Percentiles rank a stretch among this genome's conserved stretches.
Evolutionary conservation across 92 coral and sea anemone species (phyloP).

Genomic region (Bergia puertoricense): DNA sequence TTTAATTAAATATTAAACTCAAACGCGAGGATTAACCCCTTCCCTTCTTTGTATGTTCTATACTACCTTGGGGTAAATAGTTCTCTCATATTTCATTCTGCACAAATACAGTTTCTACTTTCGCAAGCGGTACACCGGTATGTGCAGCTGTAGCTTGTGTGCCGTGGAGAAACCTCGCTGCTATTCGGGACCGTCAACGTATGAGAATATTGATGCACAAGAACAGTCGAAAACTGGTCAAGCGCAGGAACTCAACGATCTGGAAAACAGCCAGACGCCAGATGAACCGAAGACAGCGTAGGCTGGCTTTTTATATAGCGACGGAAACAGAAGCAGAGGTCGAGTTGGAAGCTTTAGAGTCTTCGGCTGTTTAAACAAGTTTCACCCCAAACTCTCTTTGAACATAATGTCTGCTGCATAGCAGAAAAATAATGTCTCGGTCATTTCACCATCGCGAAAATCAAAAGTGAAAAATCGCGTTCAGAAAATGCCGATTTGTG

Average conservation of each 20-base stretch:
- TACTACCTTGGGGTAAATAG: too few species aligned
- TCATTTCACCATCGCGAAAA: too few species aligned
- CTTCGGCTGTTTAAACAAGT: too few species aligned
- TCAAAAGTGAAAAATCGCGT: too few species aligned
- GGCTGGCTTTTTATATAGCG: background rate
- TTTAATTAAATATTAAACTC: too few species aligned
- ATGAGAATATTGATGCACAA: constrained; percentile 36
- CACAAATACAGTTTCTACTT: constrained; percentile 70
- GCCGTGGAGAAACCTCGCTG: constrained; percentile 77
- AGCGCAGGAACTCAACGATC: constrained; percentile 36
- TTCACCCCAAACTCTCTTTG: too few species aligned
- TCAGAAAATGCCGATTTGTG: too few species aligned
- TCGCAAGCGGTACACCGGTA: constrained; percentile 77
- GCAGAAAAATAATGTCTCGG: too few species aligned
- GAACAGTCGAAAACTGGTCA: constrained; percentile 5
- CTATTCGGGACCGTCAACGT: constrained; percentile 49
- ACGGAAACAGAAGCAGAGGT: too few species aligned
- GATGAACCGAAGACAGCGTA: background rate
- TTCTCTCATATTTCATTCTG: background rate
- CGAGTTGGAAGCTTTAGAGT: background rate
- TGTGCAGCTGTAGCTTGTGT: constrained; percentile 77
- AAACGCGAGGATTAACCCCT: too few species aligned
- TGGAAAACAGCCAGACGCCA: constrained; percentile 9
- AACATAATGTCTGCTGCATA: too few species aligned
- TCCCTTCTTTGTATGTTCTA: too few species aligned